Evolutionary conservation across 2,888 invertebrate genomes (phyloP), one percentile per base, ranked within the genome.

Genomic region (Cybosia mesomella): DNA sequence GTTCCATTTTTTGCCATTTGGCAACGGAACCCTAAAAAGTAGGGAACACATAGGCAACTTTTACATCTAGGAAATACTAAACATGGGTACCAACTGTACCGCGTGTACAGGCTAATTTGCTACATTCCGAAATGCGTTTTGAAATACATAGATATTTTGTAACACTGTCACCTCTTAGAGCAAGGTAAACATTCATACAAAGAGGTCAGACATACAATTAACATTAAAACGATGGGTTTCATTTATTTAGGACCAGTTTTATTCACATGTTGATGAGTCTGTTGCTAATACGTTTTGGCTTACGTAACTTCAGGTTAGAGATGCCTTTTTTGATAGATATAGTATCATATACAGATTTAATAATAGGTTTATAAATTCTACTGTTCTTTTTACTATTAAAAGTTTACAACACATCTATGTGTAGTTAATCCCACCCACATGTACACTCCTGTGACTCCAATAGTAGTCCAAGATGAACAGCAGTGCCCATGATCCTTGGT

Each of bases 181-280:
- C 80, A 81, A 81, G 81, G 78, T 71, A 71, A 73, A 74, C 72
- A 67, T 64, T 67, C 62, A 64, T 68, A 73, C 70, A 68, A 78
- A 72, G 72, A 77, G 74, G 71, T 74, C 73, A 70, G 55, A 67
- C 59, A 76, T 66, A 68, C 69, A 73, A 80, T 71, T 76, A 72
- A 73, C 73, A 72, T 75, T 60, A 63, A 68, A 72, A 72, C 67
- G 55, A 72, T 74, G 70, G 62, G 68, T 71, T 71, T 73, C 60
- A 58, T 68, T 67, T 64, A 68, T 69, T 73, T 58, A 32, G 49
- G 68, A 73, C 80, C 70, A 60, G 71, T 75, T 75, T 61, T 63
- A 49, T 74, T 64, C 22, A 67, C 68, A 73, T 70, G 58, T 66
- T 55, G 54, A 67, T 68, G 59, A 61, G 67, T 71, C 60, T 57